Evolutionary conservation across 2,888 invertebrate species (phyloP).

Genomic region (Halocaridina rubra): DNA sequence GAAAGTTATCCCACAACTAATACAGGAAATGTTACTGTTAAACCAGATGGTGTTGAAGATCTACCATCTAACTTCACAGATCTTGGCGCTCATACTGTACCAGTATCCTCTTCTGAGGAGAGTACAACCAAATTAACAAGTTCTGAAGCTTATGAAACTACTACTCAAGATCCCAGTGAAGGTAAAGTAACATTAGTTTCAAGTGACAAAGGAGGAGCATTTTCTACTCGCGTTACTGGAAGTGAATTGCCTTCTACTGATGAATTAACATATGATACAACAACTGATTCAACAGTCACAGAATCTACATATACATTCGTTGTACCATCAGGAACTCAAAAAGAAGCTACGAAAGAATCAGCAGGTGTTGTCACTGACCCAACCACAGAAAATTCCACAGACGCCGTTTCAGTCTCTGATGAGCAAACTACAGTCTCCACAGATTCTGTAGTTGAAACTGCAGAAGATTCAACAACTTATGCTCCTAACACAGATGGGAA

Average conservation of each 20-base stretch:
- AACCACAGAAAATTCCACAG: neutral
- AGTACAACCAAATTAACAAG: too few relatives aligned
- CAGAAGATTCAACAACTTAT: neutral
- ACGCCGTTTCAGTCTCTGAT: neutral
- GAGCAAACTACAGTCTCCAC: neutral
- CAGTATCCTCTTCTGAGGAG: too few relatives aligned
- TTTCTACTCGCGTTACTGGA: too few relatives aligned
- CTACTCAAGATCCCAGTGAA: conserved; percentile 33
- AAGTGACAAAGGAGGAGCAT: too few relatives aligned
- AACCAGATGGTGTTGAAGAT: neutral
- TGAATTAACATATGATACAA: neutral
- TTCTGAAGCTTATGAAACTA: conserved; percentile 44
- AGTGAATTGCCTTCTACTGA: conserved; percentile 25
- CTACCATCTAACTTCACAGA: too few relatives aligned
- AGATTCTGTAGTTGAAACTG: neutral
- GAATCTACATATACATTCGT: neutral
- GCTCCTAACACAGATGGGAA: neutral
- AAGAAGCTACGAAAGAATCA: neutral
- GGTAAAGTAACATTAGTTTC: conserved; percentile 16
- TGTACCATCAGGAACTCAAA: neutral
- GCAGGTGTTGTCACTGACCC: neutral
- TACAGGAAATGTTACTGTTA: neutral
- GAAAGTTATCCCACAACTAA: too few relatives aligned
- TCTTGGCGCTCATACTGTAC: too few relatives aligned
- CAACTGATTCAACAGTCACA: neutral